phyloP scores from a whole-genome alignment of 2,797 vertebrate genomes.

The Gallirallus australis region DNA sequence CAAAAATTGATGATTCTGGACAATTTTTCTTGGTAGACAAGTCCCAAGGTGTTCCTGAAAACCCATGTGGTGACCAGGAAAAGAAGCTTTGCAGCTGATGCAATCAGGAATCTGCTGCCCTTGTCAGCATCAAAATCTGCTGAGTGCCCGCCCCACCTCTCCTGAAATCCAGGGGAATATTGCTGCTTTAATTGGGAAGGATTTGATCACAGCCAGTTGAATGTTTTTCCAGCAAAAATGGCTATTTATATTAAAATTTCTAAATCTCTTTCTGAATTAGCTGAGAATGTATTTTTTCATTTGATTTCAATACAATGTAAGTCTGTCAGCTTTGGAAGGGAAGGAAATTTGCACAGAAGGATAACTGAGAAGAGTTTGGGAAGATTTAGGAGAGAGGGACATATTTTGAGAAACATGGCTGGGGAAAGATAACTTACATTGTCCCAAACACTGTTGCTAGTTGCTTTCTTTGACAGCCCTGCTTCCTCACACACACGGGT shows the following conservation, averaged over 20 bases:
- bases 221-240: not conserved
- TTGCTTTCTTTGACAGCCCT: not conserved
- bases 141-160: rapidly evolving
- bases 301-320: not conserved
- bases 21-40: not conserved
- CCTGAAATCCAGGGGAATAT: not conserved
- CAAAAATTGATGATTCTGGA: not conserved
- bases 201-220: not conserved
- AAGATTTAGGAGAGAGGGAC: not conserved
- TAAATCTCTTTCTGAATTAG: not conserved
- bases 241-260: not conserved
- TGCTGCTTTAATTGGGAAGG: not conserved
- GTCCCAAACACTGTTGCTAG: not conserved
- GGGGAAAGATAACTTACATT: not conserved
- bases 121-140: not conserved
- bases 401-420: not conserved
- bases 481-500: not conserved
- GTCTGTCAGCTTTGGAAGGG: not conserved
- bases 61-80: rapidly evolving
- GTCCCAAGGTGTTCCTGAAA: not conserved
- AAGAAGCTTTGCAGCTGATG: not conserved
- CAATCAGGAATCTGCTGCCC: not conserved
- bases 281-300: not conserved
- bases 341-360: not conserved
- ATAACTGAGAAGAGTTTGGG: not conserved